A percentile compares a stretch with the other conserved stretches of the same genome.
Conservation (phyloP, 1,140 invertebrate species). For the Scaptomyza graminum region DNA sequence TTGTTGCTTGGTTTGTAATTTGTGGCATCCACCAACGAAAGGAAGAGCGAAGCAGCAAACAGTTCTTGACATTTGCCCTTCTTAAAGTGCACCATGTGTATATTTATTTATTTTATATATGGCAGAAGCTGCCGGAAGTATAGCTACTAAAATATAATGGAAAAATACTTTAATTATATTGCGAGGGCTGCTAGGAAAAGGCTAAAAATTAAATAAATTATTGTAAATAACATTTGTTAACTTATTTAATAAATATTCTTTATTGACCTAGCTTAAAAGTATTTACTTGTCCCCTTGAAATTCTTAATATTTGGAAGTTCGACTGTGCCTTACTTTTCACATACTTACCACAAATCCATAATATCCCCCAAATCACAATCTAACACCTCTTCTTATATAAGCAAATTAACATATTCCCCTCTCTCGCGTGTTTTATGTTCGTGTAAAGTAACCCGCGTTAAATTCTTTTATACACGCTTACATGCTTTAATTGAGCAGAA, state of each 20-base stretch:
- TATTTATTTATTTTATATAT: constrained; percentile 7
- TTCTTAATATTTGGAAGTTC: too few species aligned
- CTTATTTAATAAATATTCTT: too few species aligned
- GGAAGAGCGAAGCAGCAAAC: not conserved
- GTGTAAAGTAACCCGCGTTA: constrained; percentile 15
- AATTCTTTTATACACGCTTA: constrained; percentile 17
- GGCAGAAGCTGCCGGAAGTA: constrained; percentile 10
- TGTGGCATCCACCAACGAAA: constrained; percentile 24
- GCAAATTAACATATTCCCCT: constrained; percentile 1
- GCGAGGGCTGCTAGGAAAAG: constrained; percentile 5
- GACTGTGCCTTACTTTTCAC: not conserved
- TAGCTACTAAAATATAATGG: not conserved
- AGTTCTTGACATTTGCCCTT: constrained; percentile 18
- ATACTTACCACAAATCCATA: not conserved
- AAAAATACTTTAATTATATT: constrained; percentile 22
- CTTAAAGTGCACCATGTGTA: constrained; percentile 23
- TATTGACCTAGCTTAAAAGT: too few species aligned
- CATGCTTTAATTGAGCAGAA: constrained; percentile 61
- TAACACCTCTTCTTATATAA: not conserved
- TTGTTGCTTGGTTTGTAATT: constrained; percentile 25
- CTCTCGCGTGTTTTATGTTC: constrained; percentile 18
- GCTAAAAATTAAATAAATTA: too few species aligned
- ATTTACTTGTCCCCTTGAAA: too few species aligned
- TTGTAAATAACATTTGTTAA: too few species aligned
- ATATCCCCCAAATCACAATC: not conserved